These are phyloP conservation scores for Mylabris sibirica DNA, from an alignment of 2,888 invertebrate genomes.

Conservation along the genomic window DNA sequence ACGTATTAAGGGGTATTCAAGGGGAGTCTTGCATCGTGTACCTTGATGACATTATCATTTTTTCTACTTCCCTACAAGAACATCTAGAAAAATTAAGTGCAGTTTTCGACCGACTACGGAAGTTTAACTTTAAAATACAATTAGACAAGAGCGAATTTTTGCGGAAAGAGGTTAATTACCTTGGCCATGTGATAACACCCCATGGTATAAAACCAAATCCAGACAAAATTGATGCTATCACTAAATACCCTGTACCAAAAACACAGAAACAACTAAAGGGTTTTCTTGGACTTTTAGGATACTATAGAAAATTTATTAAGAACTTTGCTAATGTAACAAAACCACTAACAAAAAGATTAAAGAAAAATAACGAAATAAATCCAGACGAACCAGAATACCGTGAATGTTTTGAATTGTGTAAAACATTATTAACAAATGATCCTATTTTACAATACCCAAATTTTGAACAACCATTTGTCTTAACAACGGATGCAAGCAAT, in stretches of 20 bases:
- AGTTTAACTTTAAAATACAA: too few relatives aligned
- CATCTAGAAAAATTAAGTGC: too few relatives aligned
- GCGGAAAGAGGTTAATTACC: too few relatives aligned
- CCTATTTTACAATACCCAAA: neutral
- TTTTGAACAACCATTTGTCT: neutral
- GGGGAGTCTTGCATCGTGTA: neutral
- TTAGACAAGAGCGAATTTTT: too few relatives aligned
- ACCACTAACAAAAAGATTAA: neutral
- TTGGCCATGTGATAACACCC: too few relatives aligned
- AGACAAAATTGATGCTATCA: too few relatives aligned
- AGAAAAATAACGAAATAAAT: neutral
- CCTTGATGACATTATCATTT: neutral
- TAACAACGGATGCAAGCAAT: neutral
- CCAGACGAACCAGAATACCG: neutral
- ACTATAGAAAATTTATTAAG: slow-evolving; percentile 29
- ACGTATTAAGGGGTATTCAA: too few relatives aligned
- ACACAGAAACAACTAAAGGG: neutral
- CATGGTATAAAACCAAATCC: too few relatives aligned
- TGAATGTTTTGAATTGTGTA: neutral
- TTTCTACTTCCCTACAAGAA: neutral
- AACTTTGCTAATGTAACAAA: slow-evolving; percentile 15
- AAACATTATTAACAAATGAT: neutral
- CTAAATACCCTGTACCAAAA: too few relatives aligned
- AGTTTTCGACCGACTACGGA: too few relatives aligned
- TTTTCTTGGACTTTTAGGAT: neutral